These are phyloP conservation scores for Polypterus bichir DNA, from an alignment of 2,113 vertebrate genomes.

Conservation along the genomic window DNA sequence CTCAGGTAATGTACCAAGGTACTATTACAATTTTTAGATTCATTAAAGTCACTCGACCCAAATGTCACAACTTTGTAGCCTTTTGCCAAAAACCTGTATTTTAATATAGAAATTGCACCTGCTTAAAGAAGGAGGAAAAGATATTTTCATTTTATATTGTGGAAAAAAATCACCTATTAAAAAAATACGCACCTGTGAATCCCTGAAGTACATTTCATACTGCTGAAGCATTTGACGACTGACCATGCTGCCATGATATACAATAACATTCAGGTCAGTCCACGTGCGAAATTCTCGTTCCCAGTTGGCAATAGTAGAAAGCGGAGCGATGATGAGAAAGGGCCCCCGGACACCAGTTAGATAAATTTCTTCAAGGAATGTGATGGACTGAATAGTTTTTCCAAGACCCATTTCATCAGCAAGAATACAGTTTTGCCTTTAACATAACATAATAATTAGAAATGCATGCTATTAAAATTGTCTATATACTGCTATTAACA, in stretches of 20 bases:
- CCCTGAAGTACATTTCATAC: constrained; percentile 97
- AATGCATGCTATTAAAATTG: too few species aligned
- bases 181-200: constrained; percentile 65
- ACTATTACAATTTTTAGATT: too few species aligned
- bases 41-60: too few species aligned
- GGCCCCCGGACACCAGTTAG: constrained; percentile 76
- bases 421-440: constrained; percentile 92
- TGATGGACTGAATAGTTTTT: constrained; percentile 97
- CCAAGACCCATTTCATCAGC: constrained; percentile 97
- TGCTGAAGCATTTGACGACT: constrained; percentile 98
- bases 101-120: too few species aligned
- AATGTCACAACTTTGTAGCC: neutral
- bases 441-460: too few species aligned
- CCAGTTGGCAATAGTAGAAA: constrained; percentile 97
- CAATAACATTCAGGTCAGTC: constrained; percentile 88
- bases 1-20: too few species aligned
- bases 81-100: too few species aligned
- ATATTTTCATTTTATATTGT: neutral
- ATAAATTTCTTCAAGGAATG: constrained; percentile 85
- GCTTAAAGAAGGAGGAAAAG: neutral
- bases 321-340: constrained; percentile 91
- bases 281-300: constrained; percentile 91
- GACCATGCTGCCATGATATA: constrained; percentile 91
- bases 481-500: too few species aligned
- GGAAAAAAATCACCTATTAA: neutral